Conservation (phyloP, 2,113 vertebrate genomes). For the Eulacestoma nigropectus region DNA sequence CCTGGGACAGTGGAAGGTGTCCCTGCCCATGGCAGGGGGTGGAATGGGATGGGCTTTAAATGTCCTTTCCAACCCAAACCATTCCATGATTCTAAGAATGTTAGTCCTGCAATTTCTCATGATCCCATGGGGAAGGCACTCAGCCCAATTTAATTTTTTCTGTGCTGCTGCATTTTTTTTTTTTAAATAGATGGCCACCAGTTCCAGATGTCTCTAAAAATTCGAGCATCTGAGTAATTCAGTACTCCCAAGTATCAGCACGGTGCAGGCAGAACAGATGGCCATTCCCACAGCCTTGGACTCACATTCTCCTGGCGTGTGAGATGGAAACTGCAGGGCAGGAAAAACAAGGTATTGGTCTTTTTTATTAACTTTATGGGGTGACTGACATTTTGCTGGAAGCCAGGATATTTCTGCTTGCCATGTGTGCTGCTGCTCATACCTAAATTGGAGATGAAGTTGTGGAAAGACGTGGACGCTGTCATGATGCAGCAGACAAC, state of each 20-base stretch:
- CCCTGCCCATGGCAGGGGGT: neutral
- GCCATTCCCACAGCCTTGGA: neutral
- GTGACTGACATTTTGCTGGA: constrained; percentile 14
- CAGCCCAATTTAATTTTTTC: neutral
- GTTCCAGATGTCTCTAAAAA: constrained; percentile 20
- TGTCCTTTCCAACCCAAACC: neutral
- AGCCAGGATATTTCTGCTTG: constrained; percentile 3
- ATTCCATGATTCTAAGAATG: neutral
- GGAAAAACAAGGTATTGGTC: neutral
- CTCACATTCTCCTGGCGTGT: neutral
- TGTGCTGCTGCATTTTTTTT: neutral
- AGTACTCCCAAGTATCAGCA: neutral
- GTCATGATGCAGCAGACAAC: neutral
- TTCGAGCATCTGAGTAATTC: neutral
- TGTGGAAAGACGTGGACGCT: neutral
- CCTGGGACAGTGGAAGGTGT: neutral
- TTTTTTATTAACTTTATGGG: neutral
- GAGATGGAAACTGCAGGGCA: neutral
- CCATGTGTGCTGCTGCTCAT: neutral
- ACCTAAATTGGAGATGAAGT: neutral
- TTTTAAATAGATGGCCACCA: neutral
- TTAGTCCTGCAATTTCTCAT: neutral
- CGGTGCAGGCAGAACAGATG: constrained; percentile 23
- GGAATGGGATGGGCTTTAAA: fast-evolving
- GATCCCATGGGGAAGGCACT: neutral